Conservation (phyloP, 2,113 vertebrate genomes). For the Lota lota region DNA sequence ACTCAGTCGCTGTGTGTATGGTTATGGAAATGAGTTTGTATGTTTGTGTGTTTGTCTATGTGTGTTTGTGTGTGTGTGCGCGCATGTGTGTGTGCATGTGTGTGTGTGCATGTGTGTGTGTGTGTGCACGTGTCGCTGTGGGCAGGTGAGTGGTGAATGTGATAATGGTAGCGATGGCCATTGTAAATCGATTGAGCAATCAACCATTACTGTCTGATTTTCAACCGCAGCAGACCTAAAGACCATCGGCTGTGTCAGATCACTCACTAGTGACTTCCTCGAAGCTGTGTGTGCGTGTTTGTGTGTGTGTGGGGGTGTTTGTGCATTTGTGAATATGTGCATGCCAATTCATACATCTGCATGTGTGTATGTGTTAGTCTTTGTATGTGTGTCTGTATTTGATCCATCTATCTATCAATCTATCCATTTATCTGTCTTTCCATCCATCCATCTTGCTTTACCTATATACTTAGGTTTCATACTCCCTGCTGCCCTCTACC, state of each 20-base stretch:
- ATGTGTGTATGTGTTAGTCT: not conserved
- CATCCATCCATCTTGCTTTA: no score
- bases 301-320: not conserved
- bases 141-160: not conserved
- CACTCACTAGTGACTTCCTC: not conserved
- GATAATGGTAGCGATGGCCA: constrained; percentile 33
- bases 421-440: not conserved
- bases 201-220: constrained; percentile 42
- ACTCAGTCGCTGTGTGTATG: constrained; percentile 12
- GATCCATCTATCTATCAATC: not conserved
- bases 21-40: constrained; percentile 22
- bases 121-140: constrained; percentile 6
- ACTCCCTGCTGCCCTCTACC: no score
- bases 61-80: constrained; percentile 1
- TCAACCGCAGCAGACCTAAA: constrained; percentile 46
- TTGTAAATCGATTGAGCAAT: constrained; percentile 35
- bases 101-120: constrained; percentile 15
- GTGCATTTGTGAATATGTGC: not conserved
- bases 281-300: constrained; percentile 7
- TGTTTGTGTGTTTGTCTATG: no score
- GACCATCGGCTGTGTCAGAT: constrained; percentile 31
- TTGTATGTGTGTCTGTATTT: not conserved
- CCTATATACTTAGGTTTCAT: no score
- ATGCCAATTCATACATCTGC: no score
- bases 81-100: not conserved